A percentile compares a stretch with the other conserved stretches of the same genome.
Conservation (phyloP, 2,797 vertebrate genomes). For the Urosaurus nigricauda region DNA sequence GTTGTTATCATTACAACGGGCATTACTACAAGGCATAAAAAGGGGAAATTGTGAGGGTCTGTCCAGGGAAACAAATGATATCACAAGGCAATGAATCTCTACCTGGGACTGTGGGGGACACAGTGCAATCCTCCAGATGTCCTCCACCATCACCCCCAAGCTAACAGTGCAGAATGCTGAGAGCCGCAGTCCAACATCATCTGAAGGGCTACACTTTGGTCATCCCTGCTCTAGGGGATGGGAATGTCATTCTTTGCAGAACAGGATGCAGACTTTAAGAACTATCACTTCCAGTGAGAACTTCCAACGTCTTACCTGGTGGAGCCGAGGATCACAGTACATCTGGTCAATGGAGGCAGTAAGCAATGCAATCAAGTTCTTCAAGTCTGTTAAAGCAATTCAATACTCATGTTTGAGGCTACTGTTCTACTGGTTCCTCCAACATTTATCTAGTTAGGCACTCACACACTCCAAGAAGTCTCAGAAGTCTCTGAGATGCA, state of each 20-base stretch:
- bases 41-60: background rate
- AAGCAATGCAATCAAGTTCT: constrained; percentile 86
- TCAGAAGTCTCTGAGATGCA: too few species aligned
- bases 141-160: too few species aligned
- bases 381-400: constrained; percentile 84
- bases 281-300: rapidly evolving
- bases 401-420: background rate
- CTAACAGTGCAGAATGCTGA: too few species aligned
- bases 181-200: too few species aligned
- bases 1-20: background rate
- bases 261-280: background rate
- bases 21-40: background rate
- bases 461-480: background rate
- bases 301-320: constrained; percentile 83
- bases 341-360: constrained; percentile 87
- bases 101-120: background rate
- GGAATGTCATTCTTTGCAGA: background rate
- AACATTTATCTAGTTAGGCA: background rate
- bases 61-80: background rate
- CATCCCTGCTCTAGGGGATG: background rate
- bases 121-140: too few species aligned
- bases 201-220: too few species aligned
- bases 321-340: constrained; percentile 90
- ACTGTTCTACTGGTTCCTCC: background rate
- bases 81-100: background rate